Evolutionary conservation across 2,113 vertebrate species (phyloP).

Genomic region (Dromiciops gliroides): DNA sequence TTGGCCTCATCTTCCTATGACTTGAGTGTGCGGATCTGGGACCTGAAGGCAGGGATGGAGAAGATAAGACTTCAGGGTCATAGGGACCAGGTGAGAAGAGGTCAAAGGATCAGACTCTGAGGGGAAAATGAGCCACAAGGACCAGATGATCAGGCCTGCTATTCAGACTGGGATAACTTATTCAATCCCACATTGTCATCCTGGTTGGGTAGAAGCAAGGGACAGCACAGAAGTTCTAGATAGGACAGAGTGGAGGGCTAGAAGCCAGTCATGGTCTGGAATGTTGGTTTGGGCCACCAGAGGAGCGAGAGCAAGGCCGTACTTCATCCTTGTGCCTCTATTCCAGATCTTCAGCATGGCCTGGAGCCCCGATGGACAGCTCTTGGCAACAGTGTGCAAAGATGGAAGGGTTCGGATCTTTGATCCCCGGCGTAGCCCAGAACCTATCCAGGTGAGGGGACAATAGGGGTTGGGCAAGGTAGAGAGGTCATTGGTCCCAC

Average conservation of each 20-base stretch:
- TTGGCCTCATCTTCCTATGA: constrained; percentile 96
- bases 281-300: neutral
- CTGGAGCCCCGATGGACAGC: constrained; percentile 93
- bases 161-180: neutral
- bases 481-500: neutral
- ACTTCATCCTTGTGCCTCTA: neutral
- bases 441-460: constrained; percentile 88
- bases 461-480: neutral
- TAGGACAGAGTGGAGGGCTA: neutral
- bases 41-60: constrained; percentile 82
- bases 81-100: constrained; percentile 89
- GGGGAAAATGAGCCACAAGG: neutral
- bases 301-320: neutral
- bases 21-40: constrained; percentile 92
- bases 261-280: neutral
- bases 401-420: constrained; percentile 92
- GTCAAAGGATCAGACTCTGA: neutral
- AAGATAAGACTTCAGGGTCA: constrained; percentile 90
- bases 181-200: neutral
- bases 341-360: constrained; percentile 93
- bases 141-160: neutral
- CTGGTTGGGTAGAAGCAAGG: neutral
- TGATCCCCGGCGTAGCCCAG: constrained; percentile 86
- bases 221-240: neutral
- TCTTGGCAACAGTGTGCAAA: constrained; percentile 93